Base-by-base conservation (phyloP, 2,113 vertebrate genomes). In the Polyodon spathula region DNA sequence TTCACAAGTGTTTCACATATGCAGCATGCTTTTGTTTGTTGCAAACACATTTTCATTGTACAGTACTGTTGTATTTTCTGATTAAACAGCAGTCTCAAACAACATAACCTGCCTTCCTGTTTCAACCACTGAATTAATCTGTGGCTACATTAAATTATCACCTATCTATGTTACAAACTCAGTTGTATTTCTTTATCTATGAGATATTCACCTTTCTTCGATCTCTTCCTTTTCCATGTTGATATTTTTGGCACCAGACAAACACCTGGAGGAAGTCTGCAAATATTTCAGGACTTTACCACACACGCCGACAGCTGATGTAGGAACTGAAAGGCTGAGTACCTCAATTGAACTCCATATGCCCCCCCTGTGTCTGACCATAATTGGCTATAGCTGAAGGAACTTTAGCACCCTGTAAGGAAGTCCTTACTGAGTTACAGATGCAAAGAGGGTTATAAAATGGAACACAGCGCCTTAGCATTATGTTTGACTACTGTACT, bases 201-300 rank as follows among this genome's bases (percentile, higher is more conserved):
- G 43, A 58, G 37, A 5, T 58, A 54, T 7, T 63, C 62, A 58
- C 62, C 56, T 63, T 52, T 40, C 44, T 41, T n/a, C 38, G 15
- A 12, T 40, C 17, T 50, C 54, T 15, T 41, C 56, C n/a, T 42
- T 48, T 16, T 40, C 50, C 60, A 15, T 14, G 16, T 16, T 55
- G 39, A 10, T 40, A 58, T 58, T 58, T 48, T 2, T 15, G 4
- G 8, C 16, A n/a, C 10, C 8, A 40, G 10, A 40, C 14, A 41
- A 5, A 37, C 39, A 41, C 57, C 8, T 59, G 27, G 39, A 53
- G n/a, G n/a, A n/a, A 11, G 14, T 41, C 10, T 16, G 43, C 43
- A 59, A 54, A 41, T 10, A 17, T 2, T 27, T 2, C 6, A 40
- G 7, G 40, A 39, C 37, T 46, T 59, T 43, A 16, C 27, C 11